Conservation (phyloP, 2,797 vertebrate species). For the Melanotaenia maccullochi region DNA sequence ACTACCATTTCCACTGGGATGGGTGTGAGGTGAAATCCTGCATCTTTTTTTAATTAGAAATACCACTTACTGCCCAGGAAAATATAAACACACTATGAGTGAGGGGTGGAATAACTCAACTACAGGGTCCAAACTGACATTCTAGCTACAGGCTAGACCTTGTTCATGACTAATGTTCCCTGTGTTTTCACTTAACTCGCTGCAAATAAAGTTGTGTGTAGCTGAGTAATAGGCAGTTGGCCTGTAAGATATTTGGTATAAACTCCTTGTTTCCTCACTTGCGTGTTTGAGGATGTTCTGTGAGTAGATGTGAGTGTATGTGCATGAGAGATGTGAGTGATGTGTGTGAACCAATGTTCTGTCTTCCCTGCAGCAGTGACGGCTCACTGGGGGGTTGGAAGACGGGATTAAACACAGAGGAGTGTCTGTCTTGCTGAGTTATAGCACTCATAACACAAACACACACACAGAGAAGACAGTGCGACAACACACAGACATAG, state of each 20-base stretch:
- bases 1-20: neutral
- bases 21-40: neutral
- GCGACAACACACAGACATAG: constrained; percentile 27
- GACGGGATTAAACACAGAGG: constrained; percentile 82
- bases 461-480: constrained; percentile 53
- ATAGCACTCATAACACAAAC: constrained; percentile 84
- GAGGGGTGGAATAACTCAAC: constrained; percentile 44
- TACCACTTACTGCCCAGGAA: constrained; percentile 22
- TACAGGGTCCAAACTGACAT: constrained; percentile 36
- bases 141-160: constrained; percentile 59
- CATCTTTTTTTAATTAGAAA: constrained; percentile 18
- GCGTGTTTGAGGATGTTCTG: constrained; percentile 16
- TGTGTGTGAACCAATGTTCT: constrained; percentile 71
- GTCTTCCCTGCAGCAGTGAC: constrained; percentile 81
- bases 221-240: constrained; percentile 78
- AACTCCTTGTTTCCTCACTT: constrained; percentile 46
- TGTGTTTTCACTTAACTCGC: constrained; percentile 79
- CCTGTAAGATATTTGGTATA: constrained; percentile 73
- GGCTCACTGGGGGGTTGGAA: constrained; percentile 81
- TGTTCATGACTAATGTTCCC: constrained; percentile 61
- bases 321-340: constrained; percentile 54
- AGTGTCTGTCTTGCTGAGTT: constrained; percentile 81
- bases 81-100: constrained; percentile 39
- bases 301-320: constrained; percentile 12
- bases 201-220: constrained; percentile 75